Percentiles rank a stretch among this genome's conserved stretches.
These are phyloP conservation scores for Biston betularia DNA, from an alignment of 2,888 invertebrate genomes.

Conservation along the genomic window DNA sequence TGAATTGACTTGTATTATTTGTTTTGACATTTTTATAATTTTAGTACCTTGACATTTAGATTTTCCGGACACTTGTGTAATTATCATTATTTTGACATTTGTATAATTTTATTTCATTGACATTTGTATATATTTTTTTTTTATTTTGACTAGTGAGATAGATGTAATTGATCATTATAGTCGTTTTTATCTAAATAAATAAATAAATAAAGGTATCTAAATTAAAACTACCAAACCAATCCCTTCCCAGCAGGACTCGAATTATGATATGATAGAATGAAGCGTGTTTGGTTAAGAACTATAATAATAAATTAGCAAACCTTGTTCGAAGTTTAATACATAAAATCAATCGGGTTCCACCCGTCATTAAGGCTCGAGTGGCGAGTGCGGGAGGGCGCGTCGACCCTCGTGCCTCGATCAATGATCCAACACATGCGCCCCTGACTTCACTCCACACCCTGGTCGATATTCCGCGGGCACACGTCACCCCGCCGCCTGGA, in stretches of 20 bases:
- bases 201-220: no score
- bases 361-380: constrained; percentile 28
- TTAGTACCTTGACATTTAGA: no score
- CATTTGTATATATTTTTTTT: no score
- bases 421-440: constrained; percentile 65
- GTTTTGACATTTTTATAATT: no score
- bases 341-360: constrained; percentile 33
- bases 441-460: constrained; percentile 2
- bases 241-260: background rate
- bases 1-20: no score
- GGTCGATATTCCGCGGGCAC: constrained; percentile 61
- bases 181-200: no score
- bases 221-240: background rate
- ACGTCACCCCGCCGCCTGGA: constrained; percentile 67
- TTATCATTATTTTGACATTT: no score
- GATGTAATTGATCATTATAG: no score
- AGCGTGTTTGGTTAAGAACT: background rate
- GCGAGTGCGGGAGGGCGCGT: constrained; percentile 46
- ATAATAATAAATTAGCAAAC: constrained; percentile 9
- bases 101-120: no score
- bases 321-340: constrained; percentile 20
- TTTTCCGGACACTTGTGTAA: no score
- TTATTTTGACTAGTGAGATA: no score
- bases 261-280: background rate
- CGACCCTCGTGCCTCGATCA: constrained; percentile 56